Evolutionary conservation across 2,888 invertebrate genomes (phyloP), one percentile per base, ranked within the genome.

Genomic region (Atherix ibis): DNA sequence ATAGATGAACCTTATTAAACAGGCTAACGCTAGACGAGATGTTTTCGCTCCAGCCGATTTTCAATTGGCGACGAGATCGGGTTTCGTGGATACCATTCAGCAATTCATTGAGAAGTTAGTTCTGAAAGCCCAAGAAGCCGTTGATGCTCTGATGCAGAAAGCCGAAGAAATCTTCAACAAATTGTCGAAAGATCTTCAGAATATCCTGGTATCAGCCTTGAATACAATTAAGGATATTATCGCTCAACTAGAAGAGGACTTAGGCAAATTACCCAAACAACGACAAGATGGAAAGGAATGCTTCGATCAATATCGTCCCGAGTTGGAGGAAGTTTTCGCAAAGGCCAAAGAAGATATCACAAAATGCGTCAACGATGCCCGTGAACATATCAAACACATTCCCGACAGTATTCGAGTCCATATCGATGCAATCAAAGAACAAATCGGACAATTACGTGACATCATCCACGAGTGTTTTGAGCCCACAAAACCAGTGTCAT

Each of bases 251-350:
- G 26, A 26, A 8, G n/a, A 26, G 26, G n/a, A 8, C 5, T 26
- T 26, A 12, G n/a, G 10, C n/a, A 12, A 26, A 8, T 26, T 26
- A 12, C 9, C 6, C 13, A 12, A 26, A 16, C 30, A 31, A 5
- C 18, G 13, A 10, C 18, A 32, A 27, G 14, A 9, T 4, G 31
- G 27, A 4, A n/a, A 19, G 8, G 36, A 18, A 13, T 36, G 36
- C 10, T 27, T 32, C 13, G 27, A 36, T 10, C 27, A 31, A 12
- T 28, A 19, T 16, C 32, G 36, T 13, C 31, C 31, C 16, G 17
- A 24, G 16, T 27, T 36, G 9, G 13, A 24, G 4, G 32, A 31
- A 14, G 18, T 36, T 12, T 13, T 25, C 9, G 14, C 17, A 19
- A 31, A 31, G 10, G 10, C 36, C n/a, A 24, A 13, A 9, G 19